Evolutionary conservation across 1,140 invertebrate genomes (phyloP), one percentile per base, ranked within the genome.

Genomic region (Neodiprion fabricii): DNA sequence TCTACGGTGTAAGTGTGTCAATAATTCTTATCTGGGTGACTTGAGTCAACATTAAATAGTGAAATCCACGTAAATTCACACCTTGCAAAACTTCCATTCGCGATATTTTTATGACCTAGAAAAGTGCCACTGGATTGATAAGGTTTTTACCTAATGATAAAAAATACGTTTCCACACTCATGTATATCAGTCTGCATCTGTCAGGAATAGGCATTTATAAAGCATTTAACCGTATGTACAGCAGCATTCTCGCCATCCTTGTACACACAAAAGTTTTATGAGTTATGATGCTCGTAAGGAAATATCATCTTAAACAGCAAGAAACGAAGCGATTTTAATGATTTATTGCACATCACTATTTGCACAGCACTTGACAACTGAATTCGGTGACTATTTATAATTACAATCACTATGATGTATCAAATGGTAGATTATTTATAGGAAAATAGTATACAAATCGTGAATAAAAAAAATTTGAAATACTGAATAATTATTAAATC

Each of bases 1-100:
- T 61, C 53, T 14, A 17, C 11, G 53, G 53, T 61, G 9, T 61
- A 61, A 5, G 11, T 8, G 53, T 2, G 53, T 61, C 53, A 17
- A 61, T 61, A 61, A 11, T 8, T 17, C 53, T 61, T 61, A 61
- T 61, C 53, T 61, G 53, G 5, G 53, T 61, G n/a, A 12, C 53
- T 61, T 61, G n/a, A 61, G 53, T 61, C 53, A 61, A 61, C n/a
- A 40, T 61, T 9, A 61, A 61, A 61, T 3, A 61, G 5, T 61
- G 53, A 61, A 61, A 61, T 61, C 53, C n/a, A 17, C n/a, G 53
- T 61, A 61, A 61, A 61, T 61, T 61, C n/a, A 61, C 53, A 61
- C 53, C 11, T 7, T 61, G n/a, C 11, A 17, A 61, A 61, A 2
- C n/a, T 9, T 5, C n/a, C 11, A 61, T 61, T 61, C 53, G n/a